Conservation (phyloP, 2,888 invertebrate genomes). For the Drosophila yooni region DNA sequence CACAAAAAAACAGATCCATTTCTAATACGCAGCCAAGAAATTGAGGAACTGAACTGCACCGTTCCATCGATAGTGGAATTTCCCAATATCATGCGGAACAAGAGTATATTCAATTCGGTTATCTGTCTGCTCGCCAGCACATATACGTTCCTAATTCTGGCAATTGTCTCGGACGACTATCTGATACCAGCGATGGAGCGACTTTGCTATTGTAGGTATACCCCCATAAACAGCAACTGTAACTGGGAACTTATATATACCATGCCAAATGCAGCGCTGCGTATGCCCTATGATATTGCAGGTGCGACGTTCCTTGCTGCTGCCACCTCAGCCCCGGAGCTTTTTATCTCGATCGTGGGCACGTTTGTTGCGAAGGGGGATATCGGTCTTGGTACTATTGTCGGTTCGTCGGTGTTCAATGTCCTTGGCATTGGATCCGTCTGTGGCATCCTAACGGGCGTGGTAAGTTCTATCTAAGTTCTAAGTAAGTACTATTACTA, state of each 20-base stretch:
- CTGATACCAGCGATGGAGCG: slow-evolving; percentile 95
- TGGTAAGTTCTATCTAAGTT: slow-evolving; percentile 9
- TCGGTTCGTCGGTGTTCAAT: slow-evolving; percentile 93
- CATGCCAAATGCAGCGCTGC: slow-evolving; percentile 86
- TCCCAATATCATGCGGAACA: slow-evolving; percentile 89
- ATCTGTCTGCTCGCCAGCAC: slow-evolving; percentile 80
- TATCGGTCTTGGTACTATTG: slow-evolving; percentile 92
- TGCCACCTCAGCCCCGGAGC: slow-evolving; percentile 95
- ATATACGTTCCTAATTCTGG: slow-evolving; percentile 92
- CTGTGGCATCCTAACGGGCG: slow-evolving; percentile 89
- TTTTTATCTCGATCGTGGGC: slow-evolving; percentile 93
- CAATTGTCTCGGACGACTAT: slow-evolving; percentile 95
- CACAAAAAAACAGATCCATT: background rate
- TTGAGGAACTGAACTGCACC: slow-evolving; percentile 87
- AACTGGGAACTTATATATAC: background rate
- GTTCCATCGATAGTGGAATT: slow-evolving; percentile 93
- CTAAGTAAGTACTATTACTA: background rate
- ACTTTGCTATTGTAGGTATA: slow-evolving; percentile 91
- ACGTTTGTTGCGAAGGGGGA: slow-evolving; percentile 92
- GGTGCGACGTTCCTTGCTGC: slow-evolving; percentile 97
- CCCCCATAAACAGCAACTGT: background rate
- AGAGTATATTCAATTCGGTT: background rate
- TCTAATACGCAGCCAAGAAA: rapidly evolving
- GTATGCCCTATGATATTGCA: slow-evolving; percentile 93
- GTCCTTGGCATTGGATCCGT: slow-evolving; percentile 91